Base-by-base conservation (phyloP, 2,888 invertebrate species). In the Anoplius nigerrimus region DNA sequence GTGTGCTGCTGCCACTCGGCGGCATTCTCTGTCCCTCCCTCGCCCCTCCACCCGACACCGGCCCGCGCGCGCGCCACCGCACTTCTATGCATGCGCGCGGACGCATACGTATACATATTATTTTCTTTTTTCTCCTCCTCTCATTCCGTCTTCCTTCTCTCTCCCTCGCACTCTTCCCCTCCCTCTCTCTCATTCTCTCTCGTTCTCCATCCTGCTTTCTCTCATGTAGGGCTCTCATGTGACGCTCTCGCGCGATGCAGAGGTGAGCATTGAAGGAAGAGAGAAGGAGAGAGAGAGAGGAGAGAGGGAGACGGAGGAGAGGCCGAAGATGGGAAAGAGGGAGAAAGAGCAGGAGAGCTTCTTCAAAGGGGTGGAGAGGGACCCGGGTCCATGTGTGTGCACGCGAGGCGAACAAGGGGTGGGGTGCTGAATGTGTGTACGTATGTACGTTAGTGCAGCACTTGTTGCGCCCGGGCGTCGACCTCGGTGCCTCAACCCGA, bases 391-490 rank as follows among this genome's bases (percentile, higher is more conserved):
- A 48, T 72, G 72, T 74, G 61, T 74, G 59, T 60, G 65, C 63
- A 64, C 71, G 69, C 46, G 75, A 67, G n/a, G 65, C 34, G 34
- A 8, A 34, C 34, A 48, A 46, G 69, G 72, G 76, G 67, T 67
- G 74, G 68, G 78, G 81, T 78, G 76, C 71, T 74, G 76, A 34
- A 75, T 72, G 80, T 79, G 79, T 84, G 78, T 82, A 83, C 80
- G 81, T 79, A 78, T 78, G 80, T 82, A 85, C 58, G 58, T 22
- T 15, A 18, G 42, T 84, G 85, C 86, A 86, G 87, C 88, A 88
- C 88, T 88, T 88, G 88, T 88, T 88, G 88, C 87, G 86, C 83
- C 85, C 88, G 88, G 88, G 83, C 88, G 87, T 88, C 88, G 88
- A 88, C 88, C 88, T 87, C 87, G 66, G 56, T 76, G 75, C 75